Conservation (phyloP, 2,113 vertebrate species). For the Axis porcinus region DNA sequence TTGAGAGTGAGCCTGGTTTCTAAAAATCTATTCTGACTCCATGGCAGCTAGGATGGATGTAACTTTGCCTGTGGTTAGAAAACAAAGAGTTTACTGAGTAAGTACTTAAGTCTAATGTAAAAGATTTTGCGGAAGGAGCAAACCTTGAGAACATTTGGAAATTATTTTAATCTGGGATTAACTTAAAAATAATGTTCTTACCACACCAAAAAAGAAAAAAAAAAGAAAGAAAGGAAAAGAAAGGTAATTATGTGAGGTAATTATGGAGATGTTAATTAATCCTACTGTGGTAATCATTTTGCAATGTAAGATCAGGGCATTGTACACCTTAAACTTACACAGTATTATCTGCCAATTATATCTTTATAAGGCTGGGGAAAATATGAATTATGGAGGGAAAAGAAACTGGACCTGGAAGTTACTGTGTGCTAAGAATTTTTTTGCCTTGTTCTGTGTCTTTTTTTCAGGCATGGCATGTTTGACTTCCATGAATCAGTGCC, state of each 20-base stretch:
- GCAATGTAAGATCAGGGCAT: not conserved
- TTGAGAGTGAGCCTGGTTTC: not conserved
- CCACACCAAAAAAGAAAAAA: not conserved
- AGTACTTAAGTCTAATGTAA: conserved; percentile 31
- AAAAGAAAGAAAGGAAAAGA: not conserved
- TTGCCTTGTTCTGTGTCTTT: not conserved
- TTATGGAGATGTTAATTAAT: not conserved
- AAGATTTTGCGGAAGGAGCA: conserved; percentile 17
- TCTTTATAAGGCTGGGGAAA: not conserved
- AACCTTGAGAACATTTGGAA: not conserved
- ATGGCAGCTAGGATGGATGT: not conserved
- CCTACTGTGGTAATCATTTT: not conserved
- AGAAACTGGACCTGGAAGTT: conserved; percentile 6
- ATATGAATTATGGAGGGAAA: not conserved
- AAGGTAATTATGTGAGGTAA: not conserved
- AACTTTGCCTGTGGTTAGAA: conserved; percentile 18
- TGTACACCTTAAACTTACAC: not conserved
- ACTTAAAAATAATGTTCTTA: not conserved
- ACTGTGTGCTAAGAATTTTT: not conserved
- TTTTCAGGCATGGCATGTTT: not conserved
- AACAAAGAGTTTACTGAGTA: conserved; percentile 41
- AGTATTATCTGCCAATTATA: not conserved
- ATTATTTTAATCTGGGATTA: not conserved
- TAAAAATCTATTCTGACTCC: not conserved
- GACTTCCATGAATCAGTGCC: not conserved